Evolutionary conservation across 1,140 invertebrate genomes (phyloP).

Genomic region (Anastrepha obliqua): DNA sequence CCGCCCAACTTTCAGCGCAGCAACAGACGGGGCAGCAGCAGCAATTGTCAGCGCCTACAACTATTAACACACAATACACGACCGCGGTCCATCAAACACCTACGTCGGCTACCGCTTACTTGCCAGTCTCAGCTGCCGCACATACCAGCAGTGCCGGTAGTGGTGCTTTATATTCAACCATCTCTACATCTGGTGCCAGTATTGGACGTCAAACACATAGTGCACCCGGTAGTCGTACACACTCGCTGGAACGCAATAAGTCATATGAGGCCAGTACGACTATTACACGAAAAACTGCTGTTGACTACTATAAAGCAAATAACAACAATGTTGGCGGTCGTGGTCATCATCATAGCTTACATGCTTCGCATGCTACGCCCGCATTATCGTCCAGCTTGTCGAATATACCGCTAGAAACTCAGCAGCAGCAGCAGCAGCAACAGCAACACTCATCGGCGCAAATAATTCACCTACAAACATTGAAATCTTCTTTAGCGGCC

Average conservation of each 20-base stretch:
- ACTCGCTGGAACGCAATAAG: slow-evolving; percentile 68
- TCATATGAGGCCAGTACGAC: slow-evolving; percentile 57
- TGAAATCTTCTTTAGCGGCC: slow-evolving; percentile 59
- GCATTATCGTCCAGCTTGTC: slow-evolving; percentile 20
- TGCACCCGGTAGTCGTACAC: slow-evolving; percentile 66
- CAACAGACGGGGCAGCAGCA: slow-evolving; percentile 39
- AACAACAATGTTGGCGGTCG: background rate
- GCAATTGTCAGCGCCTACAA: slow-evolving; percentile 57
- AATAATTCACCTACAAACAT: slow-evolving; percentile 55
- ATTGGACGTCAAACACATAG: slow-evolving; percentile 67
- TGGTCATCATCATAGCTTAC: background rate
- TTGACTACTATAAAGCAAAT: slow-evolving; percentile 52
- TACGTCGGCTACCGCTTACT: slow-evolving; percentile 57
- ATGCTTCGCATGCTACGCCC: background rate
- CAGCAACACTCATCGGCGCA: slow-evolving; percentile 55
- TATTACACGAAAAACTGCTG: slow-evolving; percentile 54
- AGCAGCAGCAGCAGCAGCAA: slow-evolving; percentile 60
- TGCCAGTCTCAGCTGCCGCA: slow-evolving; percentile 55
- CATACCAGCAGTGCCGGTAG: background rate
- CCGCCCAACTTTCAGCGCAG: slow-evolving; percentile 56
- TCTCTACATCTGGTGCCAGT: slow-evolving; percentile 61
- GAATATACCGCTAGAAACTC: slow-evolving; percentile 53
- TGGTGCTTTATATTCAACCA: background rate
- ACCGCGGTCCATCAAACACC: slow-evolving; percentile 43
- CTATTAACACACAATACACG: slow-evolving; percentile 61